Conservation (phyloP, 1,140 invertebrate species). For the Heterodera schachtii region DNA sequence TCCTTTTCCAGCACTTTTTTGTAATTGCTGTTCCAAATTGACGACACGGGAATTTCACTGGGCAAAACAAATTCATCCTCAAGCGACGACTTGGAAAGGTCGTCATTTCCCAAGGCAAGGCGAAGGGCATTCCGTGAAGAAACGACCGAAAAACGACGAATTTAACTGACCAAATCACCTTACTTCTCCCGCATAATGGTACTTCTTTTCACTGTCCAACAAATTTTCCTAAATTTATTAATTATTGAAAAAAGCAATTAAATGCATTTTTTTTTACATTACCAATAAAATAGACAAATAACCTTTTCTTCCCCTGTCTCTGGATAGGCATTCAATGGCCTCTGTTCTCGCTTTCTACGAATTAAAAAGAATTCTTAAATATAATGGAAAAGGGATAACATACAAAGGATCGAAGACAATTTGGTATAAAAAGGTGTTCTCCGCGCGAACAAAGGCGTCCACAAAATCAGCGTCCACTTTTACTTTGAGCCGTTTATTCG, state of each 20-base stretch:
- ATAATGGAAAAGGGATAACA: conserved; percentile 19
- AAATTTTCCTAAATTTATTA: conserved; percentile 1
- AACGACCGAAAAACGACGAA: conserved; percentile 11
- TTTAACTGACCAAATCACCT: conserved; percentile 2
- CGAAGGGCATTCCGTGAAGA: conserved; percentile 22
- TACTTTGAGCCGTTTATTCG: conserved; percentile 21
- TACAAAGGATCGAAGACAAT: conserved; percentile 54
- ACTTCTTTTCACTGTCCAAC: background rate
- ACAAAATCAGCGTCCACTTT: conserved; percentile 43
- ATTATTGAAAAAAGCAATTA: background rate
- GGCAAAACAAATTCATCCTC: conserved; percentile 33
- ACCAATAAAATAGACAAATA: background rate
- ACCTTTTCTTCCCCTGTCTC: conserved; percentile 16
- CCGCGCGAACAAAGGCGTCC: conserved; percentile 44
- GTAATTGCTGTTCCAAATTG: conserved; percentile 34
- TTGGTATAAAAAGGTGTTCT: conserved; percentile 57
- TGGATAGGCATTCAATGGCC: conserved; percentile 33
- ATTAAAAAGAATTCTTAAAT: conserved; percentile 11
- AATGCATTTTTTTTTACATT: too few species aligned
- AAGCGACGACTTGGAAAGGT: conserved; percentile 11
- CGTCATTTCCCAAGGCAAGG: conserved; percentile 30
- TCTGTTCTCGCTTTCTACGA: conserved; percentile 22
- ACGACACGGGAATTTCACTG: conserved; percentile 26
- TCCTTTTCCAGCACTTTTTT: background rate
- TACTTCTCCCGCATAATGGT: conserved; percentile 11